A percentile compares a stretch with the other conserved stretches of the same genome.
Conservation (phyloP, 2,797 vertebrate species). For the Alcedo atthis region DNA sequence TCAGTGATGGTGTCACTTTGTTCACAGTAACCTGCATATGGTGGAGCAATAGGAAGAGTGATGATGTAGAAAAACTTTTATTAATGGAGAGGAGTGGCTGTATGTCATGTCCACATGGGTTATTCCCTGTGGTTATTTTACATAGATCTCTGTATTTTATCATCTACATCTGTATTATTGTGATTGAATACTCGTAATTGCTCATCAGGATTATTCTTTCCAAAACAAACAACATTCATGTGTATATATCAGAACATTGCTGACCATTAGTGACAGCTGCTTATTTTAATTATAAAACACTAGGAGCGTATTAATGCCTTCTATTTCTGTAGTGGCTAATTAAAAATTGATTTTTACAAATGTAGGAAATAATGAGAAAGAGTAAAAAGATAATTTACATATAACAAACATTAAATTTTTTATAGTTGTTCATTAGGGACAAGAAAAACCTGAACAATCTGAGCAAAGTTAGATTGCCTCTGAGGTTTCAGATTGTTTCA, state of each 20-base stretch:
- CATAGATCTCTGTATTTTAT: not conserved
- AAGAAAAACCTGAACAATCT: not conserved
- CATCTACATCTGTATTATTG: not conserved
- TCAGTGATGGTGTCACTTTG: not conserved
- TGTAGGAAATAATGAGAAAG: not conserved
- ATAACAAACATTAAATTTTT: not conserved
- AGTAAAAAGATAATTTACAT: not conserved
- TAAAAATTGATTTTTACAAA: not conserved
- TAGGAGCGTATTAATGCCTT: not conserved
- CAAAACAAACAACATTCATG: not conserved
- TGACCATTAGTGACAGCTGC: not conserved
- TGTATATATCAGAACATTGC: not conserved
- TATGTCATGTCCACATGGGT: not conserved
- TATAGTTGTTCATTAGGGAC: not conserved
- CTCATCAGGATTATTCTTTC: not conserved
- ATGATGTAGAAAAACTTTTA: not conserved
- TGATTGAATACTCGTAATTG: not conserved
- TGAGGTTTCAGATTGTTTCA: not conserved
- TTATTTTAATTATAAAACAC: not conserved
- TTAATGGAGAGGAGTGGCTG: not conserved
- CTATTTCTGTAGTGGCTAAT: not conserved
- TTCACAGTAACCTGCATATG: not conserved
- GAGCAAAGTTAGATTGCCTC: not conserved
- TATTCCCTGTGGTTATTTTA: not conserved
- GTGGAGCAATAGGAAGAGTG: not conserved